Base-by-base conservation (phyloP, 1,140 invertebrate genomes). In the Asbolus verrucosus region DNA sequence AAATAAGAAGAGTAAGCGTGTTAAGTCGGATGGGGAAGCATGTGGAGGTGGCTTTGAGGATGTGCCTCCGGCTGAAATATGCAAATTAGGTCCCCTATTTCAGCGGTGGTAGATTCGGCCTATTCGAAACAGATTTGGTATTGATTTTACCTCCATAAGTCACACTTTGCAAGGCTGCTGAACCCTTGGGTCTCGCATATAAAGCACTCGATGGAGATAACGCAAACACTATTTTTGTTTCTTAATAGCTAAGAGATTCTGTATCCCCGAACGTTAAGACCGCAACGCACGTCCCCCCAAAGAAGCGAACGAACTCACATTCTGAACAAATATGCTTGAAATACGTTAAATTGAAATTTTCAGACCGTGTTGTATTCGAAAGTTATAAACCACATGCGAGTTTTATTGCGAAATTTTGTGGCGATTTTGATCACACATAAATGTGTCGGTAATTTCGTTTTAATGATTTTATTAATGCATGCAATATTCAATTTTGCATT, bases 221-320 rank as follows among this genome's bases (percentile, higher is more conserved):
- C 31, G 62, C 68, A 70, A 70, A 70, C 68, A 70, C 68, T 70
- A 70, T 65, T 70, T 70, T 65, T 70, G 68, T 70, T 70, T 70
- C 61, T 18, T 70, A 70, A 70, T 70, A 70, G 68, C 61, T 65
- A 65, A 59, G 68, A 70, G 68, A 43, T 70, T 46, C 61, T 54
- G 11, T 24, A 65, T 70, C 21, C 43, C 68, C 41, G 50, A 65
- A 59, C 68, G 62, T 36, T 65, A 31, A 41, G 50, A 70, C 41
- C 43, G 61, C 50, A 8, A 19, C 15, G 13, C 2, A 59, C 36
- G 15, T n/a, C 27, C 14, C 9, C 5, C 11, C 6, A 21, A 36
- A 13, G 8, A 54, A 21, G 16, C 13, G 11, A 18, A 24, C 14
- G 11, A 54, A 4, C 19, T 65, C 36, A 70, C 68, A 70, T 21